These are phyloP conservation scores for Corapipo altera DNA, from an alignment of 2,113 vertebrate species.

Conservation along the genomic window DNA sequence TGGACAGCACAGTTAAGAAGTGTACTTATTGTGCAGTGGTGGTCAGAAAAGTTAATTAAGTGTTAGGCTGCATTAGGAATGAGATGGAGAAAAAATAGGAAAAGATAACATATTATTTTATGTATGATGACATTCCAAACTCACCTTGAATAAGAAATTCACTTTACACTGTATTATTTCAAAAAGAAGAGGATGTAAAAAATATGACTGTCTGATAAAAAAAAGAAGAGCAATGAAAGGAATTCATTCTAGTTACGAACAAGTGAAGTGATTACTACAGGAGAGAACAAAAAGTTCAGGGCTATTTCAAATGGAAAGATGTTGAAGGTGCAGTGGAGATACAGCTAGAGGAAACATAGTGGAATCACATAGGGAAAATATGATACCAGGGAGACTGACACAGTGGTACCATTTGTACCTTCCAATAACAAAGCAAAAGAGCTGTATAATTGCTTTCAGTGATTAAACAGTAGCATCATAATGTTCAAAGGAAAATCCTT, in stretches of 20 bases:
- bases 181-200: neutral
- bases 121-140: neutral
- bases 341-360: neutral
- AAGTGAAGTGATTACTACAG: neutral
- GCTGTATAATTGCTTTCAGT: slow-evolving; percentile 2
- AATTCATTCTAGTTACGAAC: neutral
- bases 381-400: neutral
- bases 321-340: neutral
- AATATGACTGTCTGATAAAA: neutral
- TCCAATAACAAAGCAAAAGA: neutral
- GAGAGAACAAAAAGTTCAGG: neutral
- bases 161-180: neutral
- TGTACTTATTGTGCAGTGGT: neutral
- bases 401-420: neutral
- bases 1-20: slow-evolving; percentile 10
- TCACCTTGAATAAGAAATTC: neutral
- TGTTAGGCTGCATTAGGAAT: neutral
- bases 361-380: neutral
- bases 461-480: neutral
- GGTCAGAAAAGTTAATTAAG: slow-evolving; percentile 34
- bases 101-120: neutral
- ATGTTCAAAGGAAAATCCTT: slow-evolving; percentile 18
- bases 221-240: neutral
- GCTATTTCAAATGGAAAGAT: neutral
- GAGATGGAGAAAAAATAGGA: neutral